Conservation (phyloP, 2,113 vertebrate genomes). For the Caloenas nicobarica region DNA sequence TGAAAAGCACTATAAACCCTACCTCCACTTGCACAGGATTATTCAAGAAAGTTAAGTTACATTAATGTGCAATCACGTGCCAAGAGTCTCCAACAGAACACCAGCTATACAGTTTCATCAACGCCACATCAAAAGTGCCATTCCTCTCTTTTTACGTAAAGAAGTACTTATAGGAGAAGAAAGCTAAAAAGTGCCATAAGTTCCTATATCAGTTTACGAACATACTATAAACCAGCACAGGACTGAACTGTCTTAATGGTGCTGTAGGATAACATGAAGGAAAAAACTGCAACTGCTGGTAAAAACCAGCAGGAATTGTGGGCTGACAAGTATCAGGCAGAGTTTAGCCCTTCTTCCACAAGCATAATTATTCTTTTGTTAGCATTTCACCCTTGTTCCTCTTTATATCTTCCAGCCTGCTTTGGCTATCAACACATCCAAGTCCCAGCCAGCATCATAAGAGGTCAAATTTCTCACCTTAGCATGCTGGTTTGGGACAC, state of each 20-base stretch:
- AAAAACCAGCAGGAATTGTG: not conserved
- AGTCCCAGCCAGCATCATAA: not conserved
- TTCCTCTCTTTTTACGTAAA: not conserved
- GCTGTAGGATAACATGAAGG: not conserved
- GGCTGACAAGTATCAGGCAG: not conserved
- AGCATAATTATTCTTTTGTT: not conserved
- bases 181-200: not conserved
- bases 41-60: not conserved
- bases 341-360: not conserved
- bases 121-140: not conserved
- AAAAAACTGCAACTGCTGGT: not conserved
- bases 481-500: not conserved
- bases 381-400: not conserved
- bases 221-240: not conserved
- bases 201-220: not conserved
- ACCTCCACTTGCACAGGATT: not conserved
- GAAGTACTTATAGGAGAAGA: not conserved
- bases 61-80: not conserved
- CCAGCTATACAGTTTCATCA: not conserved
- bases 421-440: not conserved
- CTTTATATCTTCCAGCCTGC: not conserved
- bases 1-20: not conserved
- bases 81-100: not conserved
- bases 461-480: not conserved
- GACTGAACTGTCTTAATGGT: rapidly evolving